Conservation (phyloP, 2,888 invertebrate genomes). For the Drosophila cognata region DNA sequence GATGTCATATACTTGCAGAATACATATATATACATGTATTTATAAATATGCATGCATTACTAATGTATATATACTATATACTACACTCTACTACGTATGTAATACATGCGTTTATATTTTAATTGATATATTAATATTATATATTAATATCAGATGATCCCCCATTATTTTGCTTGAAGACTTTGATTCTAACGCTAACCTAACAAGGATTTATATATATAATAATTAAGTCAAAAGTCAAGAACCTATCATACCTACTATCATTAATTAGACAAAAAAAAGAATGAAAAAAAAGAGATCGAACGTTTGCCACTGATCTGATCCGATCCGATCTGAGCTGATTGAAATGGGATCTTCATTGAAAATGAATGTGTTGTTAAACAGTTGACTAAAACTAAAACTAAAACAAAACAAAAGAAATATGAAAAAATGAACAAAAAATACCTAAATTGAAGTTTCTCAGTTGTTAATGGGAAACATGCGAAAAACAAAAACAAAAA, state of each 20-base stretch:
- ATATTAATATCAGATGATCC: constrained; percentile 69
- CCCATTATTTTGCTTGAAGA: constrained; percentile 39
- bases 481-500: constrained; percentile 1
- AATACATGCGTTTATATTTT: constrained; percentile 61
- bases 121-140: constrained; percentile 74
- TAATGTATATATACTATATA: constrained; percentile 26
- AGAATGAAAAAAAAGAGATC: not conserved
- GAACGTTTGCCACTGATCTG: constrained; percentile 2
- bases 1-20: constrained; percentile 43
- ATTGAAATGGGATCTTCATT: constrained; percentile 38
- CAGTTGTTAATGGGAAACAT: constrained; percentile 43
- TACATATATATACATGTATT: constrained; percentile 15
- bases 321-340: constrained; percentile 15
- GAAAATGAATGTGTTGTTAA: constrained; percentile 44
- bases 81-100: constrained; percentile 49
- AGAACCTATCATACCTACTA: constrained; percentile 56
- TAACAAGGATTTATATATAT: constrained; percentile 33
- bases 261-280: constrained; percentile 8
- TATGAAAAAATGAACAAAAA: constrained; percentile 9
- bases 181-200: constrained; percentile 38
- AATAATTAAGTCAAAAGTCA: constrained; percentile 55
- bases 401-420: not conserved
- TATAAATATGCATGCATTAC: constrained; percentile 21
- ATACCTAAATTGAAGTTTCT: constrained; percentile 32
- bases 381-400: constrained; percentile 6